Conservation (phyloP, 2,888 invertebrate species). For the Congeria kusceri region DNA sequence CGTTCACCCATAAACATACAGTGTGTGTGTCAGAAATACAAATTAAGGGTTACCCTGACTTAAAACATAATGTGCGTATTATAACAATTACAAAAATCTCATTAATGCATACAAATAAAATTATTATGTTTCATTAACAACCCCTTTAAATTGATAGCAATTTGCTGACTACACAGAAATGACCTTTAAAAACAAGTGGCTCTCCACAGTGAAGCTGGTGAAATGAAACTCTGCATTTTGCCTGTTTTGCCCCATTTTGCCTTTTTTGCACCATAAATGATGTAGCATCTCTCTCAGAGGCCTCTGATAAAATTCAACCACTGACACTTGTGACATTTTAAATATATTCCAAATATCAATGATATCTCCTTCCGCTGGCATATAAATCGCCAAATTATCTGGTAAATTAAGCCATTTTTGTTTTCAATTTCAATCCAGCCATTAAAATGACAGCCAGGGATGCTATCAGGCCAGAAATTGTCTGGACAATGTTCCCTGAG, state of each 20-base stretch:
- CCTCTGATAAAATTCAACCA: slow-evolving; percentile 41
- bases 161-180: no score
- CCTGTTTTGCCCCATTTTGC: background rate
- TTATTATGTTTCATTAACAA: no score
- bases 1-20: no score
- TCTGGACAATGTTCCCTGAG: slow-evolving; percentile 50
- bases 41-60: no score
- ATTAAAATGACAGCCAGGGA: slow-evolving; percentile 56
- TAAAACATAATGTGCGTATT: no score
- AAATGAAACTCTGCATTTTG: slow-evolving; percentile 16
- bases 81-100: no score
- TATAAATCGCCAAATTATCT: slow-evolving; percentile 57
- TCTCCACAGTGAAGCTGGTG: slow-evolving; percentile 33
- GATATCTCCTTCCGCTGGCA: slow-evolving; percentile 47
- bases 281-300: no score
- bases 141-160: no score
- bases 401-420: slow-evolving; percentile 58
- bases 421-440: slow-evolving; percentile 57
- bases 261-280: background rate
- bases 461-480: slow-evolving; percentile 33
- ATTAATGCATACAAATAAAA: no score
- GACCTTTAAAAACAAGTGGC: no score
- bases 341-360: slow-evolving; percentile 54
- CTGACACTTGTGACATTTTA: slow-evolving; percentile 59
- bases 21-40: no score